Evolutionary conservation across 2,888 invertebrate species (phyloP), one percentile per base, ranked within the genome.

Genomic region (Eurytoma californica): DNA sequence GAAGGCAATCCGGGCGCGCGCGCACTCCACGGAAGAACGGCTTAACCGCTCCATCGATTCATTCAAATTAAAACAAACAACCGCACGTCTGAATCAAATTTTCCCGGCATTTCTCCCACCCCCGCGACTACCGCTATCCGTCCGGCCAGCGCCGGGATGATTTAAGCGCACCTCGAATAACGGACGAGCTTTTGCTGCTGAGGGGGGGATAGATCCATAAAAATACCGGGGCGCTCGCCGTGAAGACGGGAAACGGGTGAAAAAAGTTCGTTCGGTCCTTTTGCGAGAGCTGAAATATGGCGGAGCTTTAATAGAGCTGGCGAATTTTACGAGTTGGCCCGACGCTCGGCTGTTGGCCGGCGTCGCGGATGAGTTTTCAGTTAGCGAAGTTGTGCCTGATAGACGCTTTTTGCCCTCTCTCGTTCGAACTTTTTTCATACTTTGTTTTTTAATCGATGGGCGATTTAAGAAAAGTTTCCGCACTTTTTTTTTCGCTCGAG

Each of bases 281-380:
- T 60, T 68, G 61, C 51, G 74, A 61, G 68, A 75, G 65, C 51
- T 65, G 70, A 77, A 77, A 70, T 70, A 72, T 57, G 28, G 57
- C 51, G 20, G 58, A 28, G 61, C 51, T 77, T 78, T 67, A 72
- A 78, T 61, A 72, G 67, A 72, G 60, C 67, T 28, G 77, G 61
- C 58, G 49, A 72, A 78, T 72, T 78, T 72, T 78, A 72, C 39
- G 77, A 77, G 70, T 70, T 68, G 65, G 39, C 60, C 47, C 55
- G 49, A 60, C 28, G 72, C 61, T 72, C 67, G 66, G 67, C 53
- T 53, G 72, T 61, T 67, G 51, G 53, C 57, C 57, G n/a, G 24
- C 24, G 20, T 57, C 66, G 58, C 51, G 20, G 47, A 63, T 61
- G 63, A 77, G 66, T 60, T 72, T 39, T 73, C 47, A 58, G 28